phyloP scores from a whole-genome alignment of 1,140 invertebrate species.

The Pinna nobilis region DNA sequence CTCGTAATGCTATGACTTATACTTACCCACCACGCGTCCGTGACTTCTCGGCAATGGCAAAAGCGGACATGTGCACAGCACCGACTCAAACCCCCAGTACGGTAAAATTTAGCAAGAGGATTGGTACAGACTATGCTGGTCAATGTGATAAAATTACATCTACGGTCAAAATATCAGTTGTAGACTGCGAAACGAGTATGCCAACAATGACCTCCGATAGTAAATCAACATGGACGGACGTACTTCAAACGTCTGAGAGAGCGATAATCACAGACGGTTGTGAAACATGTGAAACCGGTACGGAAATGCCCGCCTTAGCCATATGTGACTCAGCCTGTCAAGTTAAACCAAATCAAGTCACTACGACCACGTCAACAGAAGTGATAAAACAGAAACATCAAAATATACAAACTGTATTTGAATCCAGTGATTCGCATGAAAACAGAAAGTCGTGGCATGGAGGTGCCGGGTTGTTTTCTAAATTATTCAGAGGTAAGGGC shows the following conservation, averaged over 20 bases:
- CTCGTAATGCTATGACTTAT: constrained; percentile 31
- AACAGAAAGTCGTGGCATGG: constrained; percentile 42
- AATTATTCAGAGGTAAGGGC: constrained; percentile 37
- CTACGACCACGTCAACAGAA: constrained; percentile 52
- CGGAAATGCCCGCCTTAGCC: constrained; percentile 42
- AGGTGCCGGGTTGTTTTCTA: constrained; percentile 21
- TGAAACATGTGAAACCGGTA: constrained; percentile 46
- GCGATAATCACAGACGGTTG: constrained; percentile 52
- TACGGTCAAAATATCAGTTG: constrained; percentile 40
- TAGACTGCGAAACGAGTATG: constrained; percentile 57
- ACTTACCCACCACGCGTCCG: constrained; percentile 21
- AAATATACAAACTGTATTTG: constrained; percentile 10
- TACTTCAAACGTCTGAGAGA: constrained; percentile 56
- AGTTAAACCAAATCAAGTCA: constrained; percentile 45
- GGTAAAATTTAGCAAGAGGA: constrained; percentile 32
- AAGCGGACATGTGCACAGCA: constrained; percentile 23
- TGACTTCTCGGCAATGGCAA: constrained; percentile 45
- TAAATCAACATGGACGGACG: constrained; percentile 59
- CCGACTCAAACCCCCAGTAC: constrained; percentile 52
- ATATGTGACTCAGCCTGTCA: constrained; percentile 46
- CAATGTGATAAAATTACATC: constrained; percentile 55
- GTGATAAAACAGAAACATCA: neutral
- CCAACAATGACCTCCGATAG: constrained; percentile 43
- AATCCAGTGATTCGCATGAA: constrained; percentile 4
- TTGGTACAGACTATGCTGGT: constrained; percentile 56